phyloP scores from a whole-genome alignment of 92 coral and sea anemone genomes.

The Palythoa grandiflora region DNA sequence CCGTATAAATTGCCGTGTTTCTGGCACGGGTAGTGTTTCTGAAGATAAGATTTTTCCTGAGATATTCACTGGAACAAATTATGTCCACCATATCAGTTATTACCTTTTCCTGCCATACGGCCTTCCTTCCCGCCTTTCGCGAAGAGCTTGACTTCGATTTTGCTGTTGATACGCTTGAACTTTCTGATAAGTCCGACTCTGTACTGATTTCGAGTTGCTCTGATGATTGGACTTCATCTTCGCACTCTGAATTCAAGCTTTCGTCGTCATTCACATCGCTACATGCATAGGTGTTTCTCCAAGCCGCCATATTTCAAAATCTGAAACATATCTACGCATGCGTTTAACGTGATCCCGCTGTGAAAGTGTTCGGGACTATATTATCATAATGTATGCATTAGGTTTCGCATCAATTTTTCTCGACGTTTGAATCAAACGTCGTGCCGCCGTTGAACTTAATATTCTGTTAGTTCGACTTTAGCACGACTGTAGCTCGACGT shows the following conservation, averaged over 20 bases:
- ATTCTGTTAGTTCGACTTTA: conserved; percentile 51
- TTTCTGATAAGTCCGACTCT: conserved; percentile 51
- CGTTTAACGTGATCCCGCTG: conserved; percentile 61
- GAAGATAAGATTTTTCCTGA: conserved; percentile 50
- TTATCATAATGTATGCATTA: conserved; percentile 51
- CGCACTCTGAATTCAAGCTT: conserved; percentile 48
- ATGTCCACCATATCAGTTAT: conserved; percentile 64
- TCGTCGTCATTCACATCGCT: conserved; percentile 46
- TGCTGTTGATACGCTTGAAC: conserved; percentile 58
- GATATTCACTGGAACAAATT: conserved; percentile 54
- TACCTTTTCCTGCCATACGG: conserved; percentile 47
- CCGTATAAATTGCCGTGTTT: conserved; percentile 55
- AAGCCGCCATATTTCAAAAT: conserved; percentile 52
- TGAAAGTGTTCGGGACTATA: conserved; percentile 54
- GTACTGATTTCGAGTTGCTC: conserved; percentile 17
- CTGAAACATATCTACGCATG: conserved; percentile 58
- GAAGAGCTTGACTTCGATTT: conserved; percentile 47
- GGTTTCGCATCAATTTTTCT: conserved; percentile 50
- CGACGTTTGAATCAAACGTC: conserved; percentile 35
- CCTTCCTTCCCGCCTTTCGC: conserved; percentile 60
- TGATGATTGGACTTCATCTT: conserved; percentile 46
- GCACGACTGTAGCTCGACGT: conserved; percentile 9
- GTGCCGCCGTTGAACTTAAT: conserved; percentile 45
- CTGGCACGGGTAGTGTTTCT: conserved; percentile 61
- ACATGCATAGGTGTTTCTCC: conserved; percentile 42